Percentiles rank a stretch among this genome's conserved stretches.
phyloP scores from a whole-genome alignment of 2,113 vertebrate species.

The Echinops telfairi region DNA sequence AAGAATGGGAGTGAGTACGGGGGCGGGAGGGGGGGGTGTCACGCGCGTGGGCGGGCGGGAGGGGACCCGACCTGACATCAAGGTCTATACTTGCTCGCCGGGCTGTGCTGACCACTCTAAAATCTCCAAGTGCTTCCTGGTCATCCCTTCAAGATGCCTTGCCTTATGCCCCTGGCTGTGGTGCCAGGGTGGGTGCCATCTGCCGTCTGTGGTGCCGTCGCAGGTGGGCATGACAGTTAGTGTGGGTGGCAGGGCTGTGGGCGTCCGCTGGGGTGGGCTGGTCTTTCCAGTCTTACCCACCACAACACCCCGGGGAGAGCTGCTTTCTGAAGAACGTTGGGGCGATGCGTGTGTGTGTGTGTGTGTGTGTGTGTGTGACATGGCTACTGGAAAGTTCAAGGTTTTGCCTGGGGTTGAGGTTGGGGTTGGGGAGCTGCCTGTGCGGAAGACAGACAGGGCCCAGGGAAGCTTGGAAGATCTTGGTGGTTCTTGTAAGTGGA shows the following conservation, averaged over 20 bases:
- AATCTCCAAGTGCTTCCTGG: not conserved
- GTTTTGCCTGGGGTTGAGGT: not conserved
- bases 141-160: accelerated
- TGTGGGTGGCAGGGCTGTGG: not conserved
- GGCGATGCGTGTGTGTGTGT: accelerated
- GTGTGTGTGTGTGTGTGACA: too few species aligned
- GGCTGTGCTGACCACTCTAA: not conserved
- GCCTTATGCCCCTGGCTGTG: too few species aligned
- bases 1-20: slow-evolving; percentile 95
- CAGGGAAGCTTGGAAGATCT: not conserved
- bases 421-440: not conserved
- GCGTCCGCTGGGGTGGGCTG: accelerated
- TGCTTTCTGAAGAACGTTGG: not conserved
- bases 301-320: not conserved
- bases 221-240: too few species aligned
- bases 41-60: not conserved
- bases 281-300: not conserved
- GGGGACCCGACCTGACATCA: not conserved
- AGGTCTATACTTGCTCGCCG: accelerated
- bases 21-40: too few species aligned
- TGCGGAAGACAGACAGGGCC: too few species aligned
- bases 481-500: not conserved
- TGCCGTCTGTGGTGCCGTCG: too few species aligned
- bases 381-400: too few species aligned
- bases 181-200: too few species aligned